Conservation (phyloP, 1,140 invertebrate genomes). For the Helicoverpa zea region DNA sequence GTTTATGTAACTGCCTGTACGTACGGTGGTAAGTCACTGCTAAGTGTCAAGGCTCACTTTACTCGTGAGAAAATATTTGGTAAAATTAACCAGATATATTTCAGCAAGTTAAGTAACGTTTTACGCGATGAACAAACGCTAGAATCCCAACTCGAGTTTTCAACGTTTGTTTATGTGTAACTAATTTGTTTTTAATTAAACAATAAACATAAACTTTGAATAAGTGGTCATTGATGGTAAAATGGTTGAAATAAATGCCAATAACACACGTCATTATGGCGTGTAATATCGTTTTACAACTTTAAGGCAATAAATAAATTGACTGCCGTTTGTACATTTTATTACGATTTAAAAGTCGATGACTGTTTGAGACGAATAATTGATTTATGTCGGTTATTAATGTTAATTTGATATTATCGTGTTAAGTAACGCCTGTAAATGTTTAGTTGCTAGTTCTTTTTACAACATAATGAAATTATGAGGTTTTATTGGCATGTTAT, state of each 20-base stretch:
- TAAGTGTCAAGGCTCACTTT: slow-evolving; percentile 2
- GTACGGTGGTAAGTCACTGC: slow-evolving; percentile 40
- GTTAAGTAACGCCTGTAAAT: slow-evolving; percentile 62
- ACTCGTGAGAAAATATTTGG: slow-evolving; percentile 54
- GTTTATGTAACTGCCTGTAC: slow-evolving; percentile 52
- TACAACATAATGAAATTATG: slow-evolving; percentile 38
- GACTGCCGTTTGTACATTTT: slow-evolving; percentile 85
- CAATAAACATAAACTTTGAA: slow-evolving; percentile 78
- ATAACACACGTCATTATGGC: slow-evolving; percentile 85
- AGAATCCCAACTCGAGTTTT: slow-evolving; percentile 26
- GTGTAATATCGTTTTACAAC: slow-evolving; percentile 86
- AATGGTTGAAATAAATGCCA: slow-evolving; percentile 83
- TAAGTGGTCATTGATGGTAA: slow-evolving; percentile 79
- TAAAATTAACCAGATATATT: background rate
- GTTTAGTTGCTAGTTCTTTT: slow-evolving; percentile 34
- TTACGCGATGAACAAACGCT: slow-evolving; percentile 10
- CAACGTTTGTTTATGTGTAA: slow-evolving; percentile 57
- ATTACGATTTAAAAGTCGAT: slow-evolving; percentile 86
- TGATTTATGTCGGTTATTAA: slow-evolving; percentile 84
- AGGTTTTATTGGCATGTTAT: background rate
- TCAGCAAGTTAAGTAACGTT: background rate
- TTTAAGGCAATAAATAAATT: slow-evolving; percentile 86
- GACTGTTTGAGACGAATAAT: slow-evolving; percentile 84
- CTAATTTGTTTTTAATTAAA: slow-evolving; percentile 76
- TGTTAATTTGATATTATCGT: slow-evolving; percentile 80